phyloP scores from a whole-genome alignment of 2,113 vertebrate genomes.

The Spea multiplicata region DNA sequence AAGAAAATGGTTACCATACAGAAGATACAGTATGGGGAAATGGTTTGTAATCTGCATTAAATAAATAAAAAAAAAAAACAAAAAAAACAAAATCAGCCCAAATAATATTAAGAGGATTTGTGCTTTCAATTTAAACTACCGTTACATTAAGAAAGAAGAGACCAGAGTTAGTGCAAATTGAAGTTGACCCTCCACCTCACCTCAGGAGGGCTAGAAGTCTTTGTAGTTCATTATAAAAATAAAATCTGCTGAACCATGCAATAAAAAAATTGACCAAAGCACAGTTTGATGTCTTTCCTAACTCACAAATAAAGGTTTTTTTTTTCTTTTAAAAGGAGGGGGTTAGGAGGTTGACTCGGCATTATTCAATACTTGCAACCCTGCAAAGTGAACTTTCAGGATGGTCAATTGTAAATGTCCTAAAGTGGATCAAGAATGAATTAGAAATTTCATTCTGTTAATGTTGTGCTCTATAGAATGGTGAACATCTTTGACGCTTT shows the following conservation, averaged over 20 bases:
- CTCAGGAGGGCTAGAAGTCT: constrained; percentile 12
- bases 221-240: constrained; percentile 22
- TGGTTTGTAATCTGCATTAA: constrained; percentile 2
- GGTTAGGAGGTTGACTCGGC: neutral
- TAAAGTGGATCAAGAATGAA: neutral
- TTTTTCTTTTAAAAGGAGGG: neutral
- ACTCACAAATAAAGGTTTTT: neutral
- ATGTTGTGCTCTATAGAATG: constrained; percentile 20
- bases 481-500: constrained; percentile 19
- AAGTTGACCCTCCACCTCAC: constrained; percentile 25
- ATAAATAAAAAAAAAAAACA: no score
- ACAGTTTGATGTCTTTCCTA: constrained; percentile 9
- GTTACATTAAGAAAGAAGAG: neutral
- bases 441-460: constrained; percentile 3
- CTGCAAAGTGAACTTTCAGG: constrained; percentile 1
- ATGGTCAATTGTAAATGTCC: neutral
- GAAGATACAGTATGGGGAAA: neutral
- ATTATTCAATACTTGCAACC: neutral
- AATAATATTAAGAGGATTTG: neutral
- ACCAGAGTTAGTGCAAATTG: constrained; percentile 5
- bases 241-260: constrained; percentile 40
- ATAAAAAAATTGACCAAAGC: constrained; percentile 7
- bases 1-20: constrained; percentile 1
- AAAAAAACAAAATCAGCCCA: constrained; percentile 6
- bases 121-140: neutral